Conservation (phyloP, 1,140 invertebrate species). For the Brachionus rubens region DNA sequence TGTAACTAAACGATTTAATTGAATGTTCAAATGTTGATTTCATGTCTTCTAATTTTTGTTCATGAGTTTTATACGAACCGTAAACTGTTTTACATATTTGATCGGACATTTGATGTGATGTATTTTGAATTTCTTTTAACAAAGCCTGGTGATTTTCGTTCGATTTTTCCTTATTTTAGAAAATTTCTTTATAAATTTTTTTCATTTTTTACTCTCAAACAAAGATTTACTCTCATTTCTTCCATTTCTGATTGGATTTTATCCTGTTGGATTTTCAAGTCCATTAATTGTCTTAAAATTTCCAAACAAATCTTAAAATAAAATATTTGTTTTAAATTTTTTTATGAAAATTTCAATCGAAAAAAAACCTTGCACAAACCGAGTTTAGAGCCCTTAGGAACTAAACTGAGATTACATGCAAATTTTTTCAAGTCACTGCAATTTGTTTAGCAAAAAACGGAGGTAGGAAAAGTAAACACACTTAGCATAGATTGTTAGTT, state of each 20-base stretch:
- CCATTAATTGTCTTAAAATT: background rate
- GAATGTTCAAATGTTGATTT: slow-evolving; percentile 20
- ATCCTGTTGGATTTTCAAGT: slow-evolving; percentile 25
- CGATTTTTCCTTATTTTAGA: slow-evolving; percentile 31
- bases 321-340: background rate
- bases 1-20: slow-evolving; percentile 2
- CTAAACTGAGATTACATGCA: too few relatives aligned
- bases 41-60: slow-evolving; percentile 21
- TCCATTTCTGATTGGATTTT: slow-evolving; percentile 36
- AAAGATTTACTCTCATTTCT: background rate
- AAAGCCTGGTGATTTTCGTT: slow-evolving; percentile 28
- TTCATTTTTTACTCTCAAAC: too few relatives aligned
- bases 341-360: background rate
- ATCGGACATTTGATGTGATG: background rate
- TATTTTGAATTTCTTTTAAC: slow-evolving; percentile 17
- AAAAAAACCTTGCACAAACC: too few relatives aligned
- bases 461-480: too few relatives aligned
- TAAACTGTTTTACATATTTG: background rate
- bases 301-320: background rate
- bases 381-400: too few relatives aligned
- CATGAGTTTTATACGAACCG: slow-evolving; percentile 5
- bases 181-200: background rate
- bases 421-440: too few relatives aligned
- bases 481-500: too few relatives aligned
- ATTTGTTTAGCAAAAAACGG: too few relatives aligned